A percentile compares a stretch with the other conserved stretches of the same genome.
Conservation (phyloP, 2,797 vertebrate species). For the Microhierax caerulescens region DNA sequence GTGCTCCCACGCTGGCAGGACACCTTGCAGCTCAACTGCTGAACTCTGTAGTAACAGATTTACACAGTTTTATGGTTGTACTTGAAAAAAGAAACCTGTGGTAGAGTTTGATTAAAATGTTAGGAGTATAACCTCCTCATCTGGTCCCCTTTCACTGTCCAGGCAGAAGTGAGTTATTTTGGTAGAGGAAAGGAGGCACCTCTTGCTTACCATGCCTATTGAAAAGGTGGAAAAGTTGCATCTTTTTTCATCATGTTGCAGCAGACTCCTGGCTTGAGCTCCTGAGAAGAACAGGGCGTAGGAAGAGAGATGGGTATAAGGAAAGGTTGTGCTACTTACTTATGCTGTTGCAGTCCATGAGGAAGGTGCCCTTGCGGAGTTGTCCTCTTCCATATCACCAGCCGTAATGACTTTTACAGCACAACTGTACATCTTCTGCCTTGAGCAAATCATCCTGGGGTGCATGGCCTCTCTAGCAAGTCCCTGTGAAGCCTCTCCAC, state of each 20-base stretch:
- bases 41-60: neutral
- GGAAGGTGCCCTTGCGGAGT: neutral
- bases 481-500: neutral
- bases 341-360: neutral
- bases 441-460: neutral
- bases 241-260: neutral
- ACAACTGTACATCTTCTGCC: neutral
- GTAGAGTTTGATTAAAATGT: neutral
- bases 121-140: neutral
- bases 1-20: neutral
- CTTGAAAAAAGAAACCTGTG: neutral
- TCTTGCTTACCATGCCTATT: neutral
- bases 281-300: neutral
- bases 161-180: neutral
- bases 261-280: neutral
- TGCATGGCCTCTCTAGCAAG: neutral
- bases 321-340: neutral
- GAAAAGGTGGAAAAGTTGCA: neutral
- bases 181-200: neutral
- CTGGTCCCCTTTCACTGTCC: neutral
- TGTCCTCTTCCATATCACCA: neutral
- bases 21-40: neutral
- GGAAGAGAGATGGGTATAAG: neutral
- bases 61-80: neutral
- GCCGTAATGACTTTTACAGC: fast-evolving